Percentiles rank a stretch among this genome's conserved stretches.
Evolutionary conservation across 2,888 invertebrate genomes (phyloP).

Genomic region (Kryphioiulus occultus): DNA sequence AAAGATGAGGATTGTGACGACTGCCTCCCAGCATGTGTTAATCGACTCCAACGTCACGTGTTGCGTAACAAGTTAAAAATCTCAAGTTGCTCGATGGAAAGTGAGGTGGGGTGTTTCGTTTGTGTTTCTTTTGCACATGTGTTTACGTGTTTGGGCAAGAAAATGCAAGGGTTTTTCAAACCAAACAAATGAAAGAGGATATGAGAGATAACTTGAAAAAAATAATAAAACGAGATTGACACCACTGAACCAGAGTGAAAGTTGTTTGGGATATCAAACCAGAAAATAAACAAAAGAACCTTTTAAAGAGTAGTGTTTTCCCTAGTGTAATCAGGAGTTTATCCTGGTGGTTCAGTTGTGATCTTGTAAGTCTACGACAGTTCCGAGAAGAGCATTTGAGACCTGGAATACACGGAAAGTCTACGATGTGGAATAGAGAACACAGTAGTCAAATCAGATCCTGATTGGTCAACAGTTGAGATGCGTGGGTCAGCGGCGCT

Average conservation of each 20-base stretch:
- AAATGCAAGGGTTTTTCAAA: slow-evolving; percentile 29
- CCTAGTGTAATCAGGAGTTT: slow-evolving; percentile 46
- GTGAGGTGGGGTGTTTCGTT: slow-evolving; percentile 26
- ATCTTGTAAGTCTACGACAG: slow-evolving; percentile 52
- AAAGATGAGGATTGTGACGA: not conserved
- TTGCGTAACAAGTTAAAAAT: not conserved
- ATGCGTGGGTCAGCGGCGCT: slow-evolving; percentile 2
- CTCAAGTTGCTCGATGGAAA: slow-evolving; percentile 20
- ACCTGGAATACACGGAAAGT: slow-evolving; percentile 52
- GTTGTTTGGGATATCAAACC: slow-evolving; percentile 45
- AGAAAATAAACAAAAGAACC: slow-evolving; percentile 48
- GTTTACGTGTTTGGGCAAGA: slow-evolving; percentile 39
- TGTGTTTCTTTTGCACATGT: slow-evolving; percentile 25
- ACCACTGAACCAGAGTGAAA: slow-evolving; percentile 47
- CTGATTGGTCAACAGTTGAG: slow-evolving; percentile 27
- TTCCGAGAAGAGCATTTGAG: slow-evolving; percentile 52
- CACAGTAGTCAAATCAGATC: slow-evolving; percentile 40
- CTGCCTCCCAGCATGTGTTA: not conserved
- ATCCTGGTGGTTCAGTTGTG: slow-evolving; percentile 52
- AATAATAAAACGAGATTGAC: slow-evolving; percentile 41
- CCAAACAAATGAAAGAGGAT: not conserved
- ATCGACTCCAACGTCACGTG: not conserved
- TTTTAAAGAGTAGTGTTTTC: slow-evolving; percentile 47
- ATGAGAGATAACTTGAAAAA: not conserved
- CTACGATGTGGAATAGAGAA: slow-evolving; percentile 49